A percentile compares a stretch with the other conserved stretches of the same genome.
These are phyloP conservation scores for Tachyglossus aculeatus DNA, from an alignment of 2,797 vertebrate species.

Conservation along the genomic window DNA sequence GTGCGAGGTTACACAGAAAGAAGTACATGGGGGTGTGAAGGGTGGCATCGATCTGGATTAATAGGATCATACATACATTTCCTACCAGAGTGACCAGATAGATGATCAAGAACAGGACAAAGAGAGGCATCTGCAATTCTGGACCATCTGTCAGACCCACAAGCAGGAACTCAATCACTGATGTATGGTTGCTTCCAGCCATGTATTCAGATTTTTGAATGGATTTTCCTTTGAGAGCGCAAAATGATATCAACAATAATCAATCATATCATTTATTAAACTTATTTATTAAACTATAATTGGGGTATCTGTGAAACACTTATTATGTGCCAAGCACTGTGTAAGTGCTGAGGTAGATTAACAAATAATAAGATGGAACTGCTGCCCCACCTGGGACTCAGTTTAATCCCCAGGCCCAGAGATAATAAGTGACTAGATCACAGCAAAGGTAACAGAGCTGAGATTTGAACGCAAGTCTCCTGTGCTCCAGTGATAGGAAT, in stretches of 20 bases:
- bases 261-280: too few relatives aligned
- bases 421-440: too few relatives aligned
- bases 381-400: too few relatives aligned
- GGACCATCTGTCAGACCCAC: constrained; percentile 43
- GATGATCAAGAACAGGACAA: constrained; percentile 29
- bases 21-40: constrained; percentile 65
- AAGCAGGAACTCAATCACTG: constrained; percentile 46
- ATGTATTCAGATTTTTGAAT: fast-evolving
- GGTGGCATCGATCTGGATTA: constrained; percentile 32
- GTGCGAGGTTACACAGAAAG: constrained; percentile 59
- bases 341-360: too few relatives aligned
- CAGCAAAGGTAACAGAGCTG: too few relatives aligned
- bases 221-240: background rate
- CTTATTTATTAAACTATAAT: too few relatives aligned
- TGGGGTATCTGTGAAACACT: too few relatives aligned
- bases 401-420: too few relatives aligned
- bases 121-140: constrained; percentile 40
- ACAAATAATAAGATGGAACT: too few relatives aligned
- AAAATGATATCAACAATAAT: background rate
- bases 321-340: too few relatives aligned
- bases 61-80: constrained; percentile 44
- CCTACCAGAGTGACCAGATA: constrained; percentile 48
- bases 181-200: constrained; percentile 2
- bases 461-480: too few relatives aligned
- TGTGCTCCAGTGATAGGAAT: too few relatives aligned